Evolutionary conservation across 2,888 invertebrate species (phyloP), one percentile per base, ranked within the genome.

Genomic region (Drosophila hamatofila): DNA sequence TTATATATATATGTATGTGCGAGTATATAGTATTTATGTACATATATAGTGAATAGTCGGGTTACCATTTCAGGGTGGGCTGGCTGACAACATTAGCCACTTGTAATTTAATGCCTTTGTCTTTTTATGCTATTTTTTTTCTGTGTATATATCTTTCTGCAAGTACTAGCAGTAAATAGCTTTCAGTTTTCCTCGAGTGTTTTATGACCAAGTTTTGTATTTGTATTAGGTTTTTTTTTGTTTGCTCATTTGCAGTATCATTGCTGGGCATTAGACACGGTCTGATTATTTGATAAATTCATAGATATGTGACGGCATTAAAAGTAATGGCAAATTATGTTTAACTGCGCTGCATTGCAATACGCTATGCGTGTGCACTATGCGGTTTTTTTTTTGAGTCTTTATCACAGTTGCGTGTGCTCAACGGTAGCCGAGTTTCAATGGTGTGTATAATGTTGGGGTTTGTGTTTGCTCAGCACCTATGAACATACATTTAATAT

Each of bases 231-330:
- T 3, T 23, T 27, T 5, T 52, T 46, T 58, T 72, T 58, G 51
- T 33, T 30, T 46, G 66, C 62, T 70, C 52, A 54, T 61, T 71
- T 70, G 65, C 59, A 72, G 82, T 87, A 84, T 84, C 81, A 77
- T 76, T 85, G 83, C 67, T 67, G 67, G 72, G 76, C 78, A 86
- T 86, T 86, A 86, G 85, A 80, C 74, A 88, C 85, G 85, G 88
- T 86, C 85, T 86, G 88, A 86, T 86, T 86, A 83, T 61, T 80
- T 83, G 82, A 81, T 86, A 88, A 88, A 83, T 81, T 77, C 78
- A 80, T 71, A 83, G 86, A 88, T 83, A 88, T 72, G 80, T 78
- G 81, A 80, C 70, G 71, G 74, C 57, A 82, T 74, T 78, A 72
- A 75, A 65, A 73, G 12, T 84, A 76, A 81, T 81, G 51, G 69